phyloP scores from a whole-genome alignment of 2,113 vertebrate species.

The Mormyrus iriodes region DNA sequence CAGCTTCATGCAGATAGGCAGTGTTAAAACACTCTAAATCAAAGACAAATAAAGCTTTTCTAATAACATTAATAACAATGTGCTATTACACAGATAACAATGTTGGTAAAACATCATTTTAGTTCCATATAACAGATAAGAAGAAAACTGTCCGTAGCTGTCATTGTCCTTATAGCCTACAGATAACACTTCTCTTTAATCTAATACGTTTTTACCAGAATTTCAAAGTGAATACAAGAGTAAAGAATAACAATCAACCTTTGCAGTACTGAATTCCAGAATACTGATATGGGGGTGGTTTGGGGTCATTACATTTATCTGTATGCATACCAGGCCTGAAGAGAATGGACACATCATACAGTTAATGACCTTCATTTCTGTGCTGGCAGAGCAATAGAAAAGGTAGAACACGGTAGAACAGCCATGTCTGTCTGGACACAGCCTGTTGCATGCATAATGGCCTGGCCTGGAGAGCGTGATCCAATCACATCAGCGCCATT shows the following conservation, averaged over 20 bases:
- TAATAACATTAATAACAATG: background rate
- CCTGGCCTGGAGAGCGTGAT: too few species aligned
- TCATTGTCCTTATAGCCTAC: background rate
- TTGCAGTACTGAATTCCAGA: background rate
- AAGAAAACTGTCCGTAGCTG: background rate
- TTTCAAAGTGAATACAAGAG: background rate
- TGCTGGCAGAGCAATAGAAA: background rate
- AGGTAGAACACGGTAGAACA: background rate
- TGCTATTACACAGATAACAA: background rate
- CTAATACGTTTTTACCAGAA: background rate
- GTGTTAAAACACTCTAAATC: background rate
- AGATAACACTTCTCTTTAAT: background rate
- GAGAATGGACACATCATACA: background rate
- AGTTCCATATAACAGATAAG: background rate
- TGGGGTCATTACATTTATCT: background rate
- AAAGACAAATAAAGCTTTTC: background rate
- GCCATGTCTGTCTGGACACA: background rate
- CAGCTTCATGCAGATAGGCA: background rate
- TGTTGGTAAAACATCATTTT: background rate
- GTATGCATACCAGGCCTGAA: background rate
- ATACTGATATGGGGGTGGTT: background rate
- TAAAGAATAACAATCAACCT: background rate
- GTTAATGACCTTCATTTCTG: background rate
- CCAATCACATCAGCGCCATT: too few species aligned
- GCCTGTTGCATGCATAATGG: background rate